phyloP scores from a whole-genome alignment of 2,113 vertebrate species.

The Heterotis niloticus region DNA sequence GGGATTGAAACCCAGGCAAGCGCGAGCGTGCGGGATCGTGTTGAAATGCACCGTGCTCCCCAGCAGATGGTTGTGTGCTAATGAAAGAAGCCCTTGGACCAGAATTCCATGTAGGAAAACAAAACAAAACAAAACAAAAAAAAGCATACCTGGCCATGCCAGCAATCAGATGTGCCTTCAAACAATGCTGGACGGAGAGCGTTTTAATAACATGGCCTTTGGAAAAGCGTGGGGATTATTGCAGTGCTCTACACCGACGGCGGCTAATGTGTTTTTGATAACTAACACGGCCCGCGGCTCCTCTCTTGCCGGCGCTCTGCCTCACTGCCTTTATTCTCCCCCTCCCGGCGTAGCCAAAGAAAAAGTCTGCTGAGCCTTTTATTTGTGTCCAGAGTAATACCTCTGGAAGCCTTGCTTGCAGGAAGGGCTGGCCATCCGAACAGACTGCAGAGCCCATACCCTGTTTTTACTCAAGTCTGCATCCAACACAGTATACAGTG shows the following conservation, averaged over 20 bases:
- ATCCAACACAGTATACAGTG: background rate
- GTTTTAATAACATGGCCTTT: slow-evolving; percentile 13
- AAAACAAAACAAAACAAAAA: background rate
- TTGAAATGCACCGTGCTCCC: slow-evolving; percentile 29
- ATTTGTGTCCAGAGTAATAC: background rate
- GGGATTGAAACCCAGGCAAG: slow-evolving; percentile 27
- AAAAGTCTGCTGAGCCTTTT: slow-evolving; percentile 6
- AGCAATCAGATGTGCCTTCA: slow-evolving; percentile 21
- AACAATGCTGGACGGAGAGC: background rate
- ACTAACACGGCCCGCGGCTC: background rate
- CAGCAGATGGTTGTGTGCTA: slow-evolving; percentile 32
- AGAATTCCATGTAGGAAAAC: background rate
- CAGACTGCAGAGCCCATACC: background rate
- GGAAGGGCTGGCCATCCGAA: background rate
- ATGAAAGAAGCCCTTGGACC: background rate
- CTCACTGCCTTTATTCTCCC: background rate
- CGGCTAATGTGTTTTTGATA: slow-evolving; percentile 32
- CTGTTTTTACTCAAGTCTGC: background rate
- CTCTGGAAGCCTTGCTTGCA: background rate
- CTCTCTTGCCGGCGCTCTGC: background rate
- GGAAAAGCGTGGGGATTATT: slow-evolving; percentile 15
- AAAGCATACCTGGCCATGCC: slow-evolving; percentile 13
- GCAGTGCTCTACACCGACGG: slow-evolving; percentile 13
- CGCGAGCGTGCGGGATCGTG: slow-evolving; percentile 25
- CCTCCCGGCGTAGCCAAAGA: background rate